Evolutionary conservation across 2,797 vertebrate genomes (phyloP), one percentile per base, ranked within the genome.

Genomic region (Acrocephalus scirpaceus): DNA sequence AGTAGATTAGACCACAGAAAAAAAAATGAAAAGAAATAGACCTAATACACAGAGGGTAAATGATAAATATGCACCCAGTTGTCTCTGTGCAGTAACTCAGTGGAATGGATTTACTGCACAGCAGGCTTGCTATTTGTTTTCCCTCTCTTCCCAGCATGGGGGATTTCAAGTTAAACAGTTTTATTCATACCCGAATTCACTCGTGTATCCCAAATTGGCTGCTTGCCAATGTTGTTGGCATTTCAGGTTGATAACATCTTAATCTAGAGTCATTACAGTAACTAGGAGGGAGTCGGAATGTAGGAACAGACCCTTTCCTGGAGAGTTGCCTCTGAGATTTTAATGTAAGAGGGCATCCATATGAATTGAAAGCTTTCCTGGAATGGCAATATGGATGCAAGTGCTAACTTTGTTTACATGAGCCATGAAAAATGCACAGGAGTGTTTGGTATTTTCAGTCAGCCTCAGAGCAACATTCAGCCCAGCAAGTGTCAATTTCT

Each of bases 201-300:
- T 87, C 9, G 60, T 88, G 85, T 91, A 90, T 96, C 94, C 44
- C 32, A 85, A 87, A 71, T 29, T 97, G 96, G 88, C 88, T 95
- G 92, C 75, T 90, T 95, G 95, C 91, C 97, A 97, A 51, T 51
- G 80, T 84, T n/a, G 25, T 57, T 85, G 92, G 67, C 72, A 75
- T 95, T 96, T 91, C 69, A 42, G 58, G 92, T 88, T 92, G 67
- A 51, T 75, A 95, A 95, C 2, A 1, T 95, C 96, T 97, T 97
- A 92, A 97, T 97, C 61, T 88, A 88, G 92, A 96, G 81, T 92
- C 92, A 88, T 65, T 91, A 82, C 11, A 56, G 65, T 93, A 93
- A 93, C 92, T 90, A 92, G 53, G 60, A 86, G 17, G 32, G 30
- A 84, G 58, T 9, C 25, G 42, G 58, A 70, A 91, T 32, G 11